These are phyloP conservation scores for Gorsachius goisagi DNA, from an alignment of 2,113 vertebrate species.

Conservation along the genomic window DNA sequence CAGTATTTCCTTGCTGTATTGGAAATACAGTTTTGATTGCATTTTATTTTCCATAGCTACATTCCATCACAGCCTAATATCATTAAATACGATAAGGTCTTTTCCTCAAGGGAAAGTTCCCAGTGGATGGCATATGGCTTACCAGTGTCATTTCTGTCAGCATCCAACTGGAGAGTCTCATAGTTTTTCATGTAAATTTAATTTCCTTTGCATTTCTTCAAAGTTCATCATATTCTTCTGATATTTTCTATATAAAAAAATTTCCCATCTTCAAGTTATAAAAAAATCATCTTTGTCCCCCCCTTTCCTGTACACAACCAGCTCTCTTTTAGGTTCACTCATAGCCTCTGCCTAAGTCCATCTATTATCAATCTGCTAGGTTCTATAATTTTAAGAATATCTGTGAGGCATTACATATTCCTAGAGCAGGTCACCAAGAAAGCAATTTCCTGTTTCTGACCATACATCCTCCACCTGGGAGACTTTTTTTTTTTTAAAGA, in stretches of 20 bases:
- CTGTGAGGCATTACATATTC: neutral
- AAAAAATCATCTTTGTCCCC: neutral
- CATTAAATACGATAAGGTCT: neutral
- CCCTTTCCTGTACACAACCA: neutral
- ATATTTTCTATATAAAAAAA: neutral
- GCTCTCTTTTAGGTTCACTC: neutral
- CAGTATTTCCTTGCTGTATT: neutral
- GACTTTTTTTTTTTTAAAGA: neutral
- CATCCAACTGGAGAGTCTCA: neutral
- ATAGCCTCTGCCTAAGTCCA: neutral
- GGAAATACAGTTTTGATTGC: neutral
- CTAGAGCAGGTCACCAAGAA: neutral
- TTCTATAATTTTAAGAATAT: neutral
- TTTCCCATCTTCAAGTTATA: neutral
- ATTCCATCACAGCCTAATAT: neutral
- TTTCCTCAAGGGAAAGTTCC: neutral
- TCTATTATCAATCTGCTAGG: neutral
- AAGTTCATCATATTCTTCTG: neutral
- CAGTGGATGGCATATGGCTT: neutral
- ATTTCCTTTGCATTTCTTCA: neutral
- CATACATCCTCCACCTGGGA: rapidly evolving
- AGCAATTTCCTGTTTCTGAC: neutral
- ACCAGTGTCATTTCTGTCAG: neutral
- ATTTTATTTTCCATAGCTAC: neutral
- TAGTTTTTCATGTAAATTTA: neutral